Evolutionary conservation across 2,888 invertebrate species (phyloP).

Genomic region (Yponomeuta evonymella): DNA sequence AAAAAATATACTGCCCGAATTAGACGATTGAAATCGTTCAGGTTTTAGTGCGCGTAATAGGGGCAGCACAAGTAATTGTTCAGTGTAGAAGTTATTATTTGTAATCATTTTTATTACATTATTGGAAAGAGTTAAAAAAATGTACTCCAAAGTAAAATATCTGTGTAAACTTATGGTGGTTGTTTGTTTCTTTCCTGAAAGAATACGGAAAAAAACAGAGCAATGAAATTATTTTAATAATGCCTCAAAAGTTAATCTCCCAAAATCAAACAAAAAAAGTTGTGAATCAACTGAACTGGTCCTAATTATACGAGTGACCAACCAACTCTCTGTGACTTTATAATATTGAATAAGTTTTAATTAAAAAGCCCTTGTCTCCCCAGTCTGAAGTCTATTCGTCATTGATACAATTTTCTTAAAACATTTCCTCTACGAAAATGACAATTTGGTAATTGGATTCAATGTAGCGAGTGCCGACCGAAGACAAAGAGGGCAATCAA

Average conservation of each 20-base stretch:
- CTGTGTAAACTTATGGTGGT: too few relatives aligned
- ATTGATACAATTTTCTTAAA: not conserved
- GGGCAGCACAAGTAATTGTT: too few relatives aligned
- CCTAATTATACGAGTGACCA: conserved; percentile 43
- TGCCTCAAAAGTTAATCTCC: not conserved
- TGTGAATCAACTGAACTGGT: conserved; percentile 3
- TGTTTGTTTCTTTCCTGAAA: not conserved
- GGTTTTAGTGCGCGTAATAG: too few relatives aligned
- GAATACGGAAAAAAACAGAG: not conserved
- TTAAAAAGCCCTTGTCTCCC: conserved; percentile 57
- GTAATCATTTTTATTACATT: too few relatives aligned
- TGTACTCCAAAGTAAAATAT: too few relatives aligned
- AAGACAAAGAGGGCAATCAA: not conserved
- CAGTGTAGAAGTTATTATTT: too few relatives aligned
- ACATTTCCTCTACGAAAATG: not conserved
- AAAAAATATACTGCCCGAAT: too few relatives aligned
- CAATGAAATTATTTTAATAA: not conserved
- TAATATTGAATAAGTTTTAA: conserved; percentile 71
- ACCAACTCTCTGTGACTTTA: conserved; percentile 43
- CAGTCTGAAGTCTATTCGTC: conserved; percentile 14
- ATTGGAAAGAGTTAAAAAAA: too few relatives aligned
- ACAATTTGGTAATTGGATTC: not conserved
- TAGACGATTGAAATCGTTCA: too few relatives aligned
- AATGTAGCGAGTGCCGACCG: too few relatives aligned
- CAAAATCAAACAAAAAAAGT: conserved; percentile 10